Evolutionary conservation across 2,113 vertebrate genomes (phyloP), one percentile per base, ranked within the genome.

Genomic region (Lates calcarifer): DNA sequence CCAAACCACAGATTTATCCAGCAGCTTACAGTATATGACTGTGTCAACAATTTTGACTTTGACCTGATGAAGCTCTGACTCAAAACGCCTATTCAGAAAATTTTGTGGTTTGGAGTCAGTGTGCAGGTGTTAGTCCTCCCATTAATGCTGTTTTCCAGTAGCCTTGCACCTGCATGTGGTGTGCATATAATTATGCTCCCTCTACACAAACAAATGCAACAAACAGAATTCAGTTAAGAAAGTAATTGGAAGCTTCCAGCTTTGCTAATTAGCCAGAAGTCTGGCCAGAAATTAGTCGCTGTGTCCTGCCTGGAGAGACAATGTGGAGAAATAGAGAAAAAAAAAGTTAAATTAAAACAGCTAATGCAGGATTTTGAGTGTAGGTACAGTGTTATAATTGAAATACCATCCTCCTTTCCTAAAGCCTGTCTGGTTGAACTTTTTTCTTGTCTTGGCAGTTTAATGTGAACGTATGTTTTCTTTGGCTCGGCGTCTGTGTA

Each of bases 201-300:
- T 20, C 41, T 1, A n/a, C 24, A 39, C 24, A 37, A 4, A 79
- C 77, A 60, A 74, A 64, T 17, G 31, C 37, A 75, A 79, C 71
- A 80, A 70, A 76, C 66, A 64, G 10, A 35, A 43, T 33, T 60
- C 20, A 13, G 64, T 51, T 39, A 33, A 37, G n/a, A 66, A 39
- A 85, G 45, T 33, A 55, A 73, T 26, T 72, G 72, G 67, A 81
- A 49, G 68, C 78, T 77, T 68, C 83, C 78, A 74, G 68, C 74
- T 81, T 43, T 13, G 79, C 63, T 67, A 77, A 85, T 77, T 47
- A 68, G 55, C 26, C 6, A 55, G 45, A 72, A 56, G 66, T 77
- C 67, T 77, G 70, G 35, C 28, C 63, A 17, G 62, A 41, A 41
- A 64, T 29, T 63, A 33, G 61, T 35, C 26, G 45, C 61, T 39